Conservation (phyloP, 2,888 invertebrate genomes). For the Pristionchus japonicus region DNA sequence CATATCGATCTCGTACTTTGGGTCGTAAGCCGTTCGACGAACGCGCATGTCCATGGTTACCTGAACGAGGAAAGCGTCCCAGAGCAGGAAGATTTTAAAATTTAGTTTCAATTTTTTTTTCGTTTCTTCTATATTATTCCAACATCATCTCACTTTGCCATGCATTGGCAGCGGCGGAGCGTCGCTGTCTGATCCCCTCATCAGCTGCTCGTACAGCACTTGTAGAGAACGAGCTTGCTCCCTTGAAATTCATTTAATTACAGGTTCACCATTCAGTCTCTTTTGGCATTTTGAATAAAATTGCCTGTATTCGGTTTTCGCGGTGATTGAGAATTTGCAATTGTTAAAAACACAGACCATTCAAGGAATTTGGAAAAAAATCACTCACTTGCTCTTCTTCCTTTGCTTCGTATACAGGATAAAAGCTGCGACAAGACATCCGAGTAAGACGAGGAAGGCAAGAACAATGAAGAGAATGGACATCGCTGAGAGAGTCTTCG, state of each 20-base stretch:
- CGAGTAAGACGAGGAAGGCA: slow-evolving; percentile 22
- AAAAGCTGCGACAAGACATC: slow-evolving; percentile 41
- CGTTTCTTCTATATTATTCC: not conserved
- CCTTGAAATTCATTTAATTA: not conserved
- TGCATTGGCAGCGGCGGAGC: slow-evolving; percentile 32
- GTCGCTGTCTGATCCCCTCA: slow-evolving; percentile 45
- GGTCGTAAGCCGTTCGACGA: slow-evolving; percentile 32
- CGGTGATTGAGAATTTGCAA: too few species aligned
- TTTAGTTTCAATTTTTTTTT: not conserved
- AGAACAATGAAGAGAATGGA: slow-evolving; percentile 42
- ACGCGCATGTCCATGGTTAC: slow-evolving; percentile 39
- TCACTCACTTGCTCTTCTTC: slow-evolving; percentile 38
- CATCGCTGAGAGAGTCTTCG: slow-evolving; percentile 41
- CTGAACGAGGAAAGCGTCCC: slow-evolving; percentile 24
- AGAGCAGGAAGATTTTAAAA: too few species aligned
- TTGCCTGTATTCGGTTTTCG: too few species aligned
- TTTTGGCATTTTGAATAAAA: too few species aligned
- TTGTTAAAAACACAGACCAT: too few species aligned
- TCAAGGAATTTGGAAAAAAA: too few species aligned
- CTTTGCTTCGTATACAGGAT: slow-evolving; percentile 28
- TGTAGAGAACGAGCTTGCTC: slow-evolving; percentile 44
- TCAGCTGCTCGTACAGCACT: slow-evolving; percentile 55
- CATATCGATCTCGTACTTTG: slow-evolving; percentile 46
- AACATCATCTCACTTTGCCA: slow-evolving; percentile 20
- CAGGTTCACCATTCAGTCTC: not conserved